Evolutionary conservation across 2,888 invertebrate genomes (phyloP), one percentile per base, ranked within the genome.

Genomic region (Thumatha senex): DNA sequence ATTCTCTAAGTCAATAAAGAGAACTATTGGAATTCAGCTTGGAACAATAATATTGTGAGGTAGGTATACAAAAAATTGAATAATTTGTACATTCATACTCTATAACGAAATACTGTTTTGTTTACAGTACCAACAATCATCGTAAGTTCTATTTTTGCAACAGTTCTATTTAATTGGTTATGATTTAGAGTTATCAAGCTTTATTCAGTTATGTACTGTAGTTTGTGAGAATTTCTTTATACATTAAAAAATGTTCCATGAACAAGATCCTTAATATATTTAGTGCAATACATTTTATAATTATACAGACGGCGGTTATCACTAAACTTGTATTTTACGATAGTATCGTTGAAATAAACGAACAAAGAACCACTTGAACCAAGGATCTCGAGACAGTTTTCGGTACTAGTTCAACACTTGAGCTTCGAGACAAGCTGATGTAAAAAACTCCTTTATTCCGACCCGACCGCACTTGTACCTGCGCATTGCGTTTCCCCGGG

Each of bases 401-500:
- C 13, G 12, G 35, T 15, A 30, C 18, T 41, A 36, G 31, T 13
- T 38, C 10, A 29, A 61, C 72, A 76, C 71, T 73, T 74, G 66
- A 72, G 64, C 55, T 56, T 48, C 66, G 51, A 63, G 72, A 76
- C 77, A 80, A 75, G 77, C 43, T 38, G 65, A 65, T 46, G 47
- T 45, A 78, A 74, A 78, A 76, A 67, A 48, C 2, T 13, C 36
- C 52, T 73, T 73, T 74, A 31, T 73, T 74, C 70, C 60, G 69
- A 14, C 2, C 38, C 62, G 63, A 70, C 74, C 46, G 64, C 67
- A 69, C 68, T 72, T 76, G 71, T 87, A 88, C 87, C 88, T 86
- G 86, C 80, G 67, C 72, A 61, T 65, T 84, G 82, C 76, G 74
- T 78, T 80, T 79, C 78, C 76, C 80, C 53, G 54, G 76, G 78